phyloP scores from a whole-genome alignment of 2,113 vertebrate genomes.

The Vireo altiloquus region DNA sequence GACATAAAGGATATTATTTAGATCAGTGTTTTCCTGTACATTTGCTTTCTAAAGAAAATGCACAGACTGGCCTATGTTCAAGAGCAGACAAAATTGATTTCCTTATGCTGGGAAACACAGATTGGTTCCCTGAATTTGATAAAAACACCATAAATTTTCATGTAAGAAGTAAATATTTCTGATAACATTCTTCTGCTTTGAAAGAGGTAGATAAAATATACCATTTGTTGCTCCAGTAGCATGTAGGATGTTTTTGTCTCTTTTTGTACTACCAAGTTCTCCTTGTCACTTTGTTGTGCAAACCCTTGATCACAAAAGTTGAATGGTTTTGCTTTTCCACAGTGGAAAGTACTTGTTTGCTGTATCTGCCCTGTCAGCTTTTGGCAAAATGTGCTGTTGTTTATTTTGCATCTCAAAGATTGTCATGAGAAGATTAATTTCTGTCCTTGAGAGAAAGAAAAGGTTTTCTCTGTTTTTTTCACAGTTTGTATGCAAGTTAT shows the following conservation, averaged over 20 bases:
- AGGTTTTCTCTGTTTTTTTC: not conserved
- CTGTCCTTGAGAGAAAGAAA: not conserved
- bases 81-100: conserved; percentile 37
- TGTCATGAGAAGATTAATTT: conserved; percentile 16
- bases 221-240: not conserved
- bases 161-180: not conserved
- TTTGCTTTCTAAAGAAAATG: conserved; percentile 60
- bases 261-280: conserved; percentile 15
- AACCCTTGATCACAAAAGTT: conserved; percentile 45
- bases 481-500: not conserved
- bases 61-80: conserved; percentile 39
- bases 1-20: conserved; percentile 29
- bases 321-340: conserved; percentile 40
- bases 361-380: not conserved
- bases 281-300: conserved; percentile 43
- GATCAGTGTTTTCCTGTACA: conserved; percentile 12
- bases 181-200: not conserved
- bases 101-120: not conserved
- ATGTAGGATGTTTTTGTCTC: conserved; percentile 35
- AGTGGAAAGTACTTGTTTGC: conserved; percentile 28
- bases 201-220: not conserved
- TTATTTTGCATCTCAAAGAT: conserved; percentile 27
- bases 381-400: conserved; percentile 36
- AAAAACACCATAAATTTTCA: conserved; percentile 29
- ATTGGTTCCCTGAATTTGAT: not conserved